Evolutionary conservation across 2,113 vertebrate genomes (phyloP).

Genomic region (Romanogobio albipinnatus): DNA sequence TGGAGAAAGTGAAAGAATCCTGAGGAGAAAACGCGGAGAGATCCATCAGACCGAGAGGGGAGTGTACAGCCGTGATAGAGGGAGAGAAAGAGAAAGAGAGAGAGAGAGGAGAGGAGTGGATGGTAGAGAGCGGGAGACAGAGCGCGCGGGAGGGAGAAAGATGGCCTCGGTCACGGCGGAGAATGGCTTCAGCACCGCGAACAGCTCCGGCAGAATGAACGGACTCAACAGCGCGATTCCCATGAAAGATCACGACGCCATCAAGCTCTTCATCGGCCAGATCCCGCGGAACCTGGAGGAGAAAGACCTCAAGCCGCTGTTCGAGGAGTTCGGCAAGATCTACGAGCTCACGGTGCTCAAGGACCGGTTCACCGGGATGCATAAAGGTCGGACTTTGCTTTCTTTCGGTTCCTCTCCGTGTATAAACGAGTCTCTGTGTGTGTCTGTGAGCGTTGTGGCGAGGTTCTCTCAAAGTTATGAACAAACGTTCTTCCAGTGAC

Average conservation of each 20-base stretch:
- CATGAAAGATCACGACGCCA: conserved; percentile 69
- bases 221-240: conserved; percentile 89
- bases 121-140: conserved; percentile 57
- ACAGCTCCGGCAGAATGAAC: conserved; percentile 91
- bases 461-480: no score
- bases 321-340: conserved; percentile 99
- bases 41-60: conserved; percentile 34
- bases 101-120: conserved; percentile 47
- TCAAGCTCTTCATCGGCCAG: conserved; percentile 13
- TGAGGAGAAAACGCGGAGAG: conserved; percentile 39
- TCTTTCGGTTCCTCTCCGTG: conserved; percentile 7
- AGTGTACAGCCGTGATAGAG: conserved; percentile 53
- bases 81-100: conserved; percentile 49
- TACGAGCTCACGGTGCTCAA: conserved; percentile 99
- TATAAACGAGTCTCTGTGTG: background rate
- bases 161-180: conserved; percentile 85
- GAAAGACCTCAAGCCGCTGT: conserved; percentile 94
- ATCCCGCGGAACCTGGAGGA: conserved; percentile 7
- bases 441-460: background rate
- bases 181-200: conserved; percentile 89
- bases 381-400: conserved; percentile 85
- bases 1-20: conserved; percentile 60
- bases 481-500: no score
- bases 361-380: conserved; percentile 98
- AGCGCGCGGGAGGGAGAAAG: conserved; percentile 71